Conservation (phyloP, 2,113 vertebrate species). For the Tichodroma muraria region DNA sequence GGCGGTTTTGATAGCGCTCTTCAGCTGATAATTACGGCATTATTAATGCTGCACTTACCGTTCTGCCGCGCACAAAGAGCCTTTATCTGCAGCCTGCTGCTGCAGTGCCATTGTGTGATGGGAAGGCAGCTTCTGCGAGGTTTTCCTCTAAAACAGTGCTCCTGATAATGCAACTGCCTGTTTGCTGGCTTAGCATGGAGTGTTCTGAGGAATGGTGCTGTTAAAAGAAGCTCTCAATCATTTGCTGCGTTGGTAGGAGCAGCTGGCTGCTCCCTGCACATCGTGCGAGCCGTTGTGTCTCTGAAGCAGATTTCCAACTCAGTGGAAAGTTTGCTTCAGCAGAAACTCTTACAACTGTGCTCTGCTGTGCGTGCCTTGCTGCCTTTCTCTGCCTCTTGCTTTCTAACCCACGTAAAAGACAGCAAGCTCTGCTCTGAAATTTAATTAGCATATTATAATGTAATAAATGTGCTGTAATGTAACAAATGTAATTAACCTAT, state of each 20-base stretch:
- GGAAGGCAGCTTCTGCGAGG: background rate
- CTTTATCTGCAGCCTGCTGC: background rate
- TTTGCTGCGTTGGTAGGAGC: background rate
- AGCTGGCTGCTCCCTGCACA: background rate
- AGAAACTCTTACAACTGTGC: background rate
- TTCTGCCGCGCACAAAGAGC: background rate
- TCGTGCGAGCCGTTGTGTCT: background rate
- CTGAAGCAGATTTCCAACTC: background rate
- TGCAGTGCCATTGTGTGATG: background rate
- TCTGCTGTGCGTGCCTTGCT: background rate
- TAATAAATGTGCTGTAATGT: background rate
- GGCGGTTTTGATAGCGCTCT: background rate
- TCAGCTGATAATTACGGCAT: background rate
- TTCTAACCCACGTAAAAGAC: accelerated
- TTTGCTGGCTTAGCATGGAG: background rate
- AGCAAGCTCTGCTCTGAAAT: background rate
- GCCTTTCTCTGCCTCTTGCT: background rate
- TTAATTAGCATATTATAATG: background rate
- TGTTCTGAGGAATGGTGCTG: background rate
- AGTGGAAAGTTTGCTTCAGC: constrained; percentile 10
- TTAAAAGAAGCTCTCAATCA: background rate
- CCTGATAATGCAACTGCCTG: background rate
- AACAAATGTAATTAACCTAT: accelerated
- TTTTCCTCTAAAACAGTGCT: background rate
- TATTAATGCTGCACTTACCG: background rate